Evolutionary conservation across 2,797 vertebrate genomes (phyloP).

Genomic region (Rousettus madagascariensis): DNA sequence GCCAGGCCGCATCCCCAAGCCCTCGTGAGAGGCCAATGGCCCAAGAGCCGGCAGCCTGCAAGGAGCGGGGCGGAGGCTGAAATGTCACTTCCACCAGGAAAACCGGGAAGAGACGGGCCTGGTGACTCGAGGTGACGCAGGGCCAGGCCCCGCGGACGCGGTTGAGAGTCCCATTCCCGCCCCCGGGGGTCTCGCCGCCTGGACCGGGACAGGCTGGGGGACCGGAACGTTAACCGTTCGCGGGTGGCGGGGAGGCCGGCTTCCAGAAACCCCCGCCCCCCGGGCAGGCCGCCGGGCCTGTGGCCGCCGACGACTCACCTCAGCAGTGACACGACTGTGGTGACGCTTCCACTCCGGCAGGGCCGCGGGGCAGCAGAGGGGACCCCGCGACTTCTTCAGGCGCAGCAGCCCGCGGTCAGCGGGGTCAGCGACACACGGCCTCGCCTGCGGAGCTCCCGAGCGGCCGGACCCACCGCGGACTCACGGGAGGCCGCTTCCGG

Average conservation of each 20-base stretch:
- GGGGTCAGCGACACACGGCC: no score
- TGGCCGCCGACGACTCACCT: not conserved
- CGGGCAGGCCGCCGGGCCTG: not conserved
- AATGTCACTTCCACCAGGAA: not conserved
- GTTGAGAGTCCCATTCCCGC: no score
- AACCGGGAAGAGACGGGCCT: no score
- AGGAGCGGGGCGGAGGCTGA: not conserved
- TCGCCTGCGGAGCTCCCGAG: no score
- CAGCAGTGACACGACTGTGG: not conserved
- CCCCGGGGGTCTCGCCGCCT: no score
- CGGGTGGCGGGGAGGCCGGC: not conserved
- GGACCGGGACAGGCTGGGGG: no score
- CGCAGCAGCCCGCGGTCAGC: not conserved
- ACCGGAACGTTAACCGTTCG: fast-evolving
- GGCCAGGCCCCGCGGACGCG: no score
- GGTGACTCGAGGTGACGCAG: no score
- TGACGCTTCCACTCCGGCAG: not conserved
- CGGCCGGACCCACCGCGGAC: not conserved
- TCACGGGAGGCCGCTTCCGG: not conserved
- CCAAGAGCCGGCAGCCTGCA: not conserved
- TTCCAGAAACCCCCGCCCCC: not conserved
- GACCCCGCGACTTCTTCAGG: no score
- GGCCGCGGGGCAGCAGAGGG: not conserved
- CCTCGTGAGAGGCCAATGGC: not conserved
- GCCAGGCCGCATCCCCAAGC: not conserved